A percentile compares a stretch with the other conserved stretches of the same genome.
These are phyloP conservation scores for Meriones unguiculatus DNA, from an alignment of 2,113 vertebrate genomes.

Conservation along the genomic window DNA sequence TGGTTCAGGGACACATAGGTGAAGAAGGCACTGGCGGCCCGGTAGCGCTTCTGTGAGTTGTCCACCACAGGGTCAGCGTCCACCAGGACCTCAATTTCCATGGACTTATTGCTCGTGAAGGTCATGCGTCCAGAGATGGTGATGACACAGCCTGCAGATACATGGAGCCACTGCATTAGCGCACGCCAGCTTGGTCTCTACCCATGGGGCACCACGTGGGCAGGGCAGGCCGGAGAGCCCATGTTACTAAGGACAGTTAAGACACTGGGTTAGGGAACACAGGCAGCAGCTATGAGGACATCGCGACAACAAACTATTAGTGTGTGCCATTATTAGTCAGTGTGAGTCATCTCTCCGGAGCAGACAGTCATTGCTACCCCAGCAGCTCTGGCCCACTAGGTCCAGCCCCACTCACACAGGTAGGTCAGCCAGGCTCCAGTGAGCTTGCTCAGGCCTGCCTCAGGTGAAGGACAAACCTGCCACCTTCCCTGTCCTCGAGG, in stretches of 20 bases:
- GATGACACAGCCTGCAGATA: constrained; percentile 91
- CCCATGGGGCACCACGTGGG: accelerated
- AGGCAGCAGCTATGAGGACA: accelerated
- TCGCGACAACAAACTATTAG: too few relatives aligned
- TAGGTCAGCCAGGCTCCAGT: background rate
- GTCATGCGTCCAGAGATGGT: constrained; percentile 96
- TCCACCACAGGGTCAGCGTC: constrained; percentile 91
- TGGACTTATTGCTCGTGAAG: constrained; percentile 96
- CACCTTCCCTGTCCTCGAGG: background rate
- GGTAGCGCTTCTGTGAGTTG: constrained; percentile 88
- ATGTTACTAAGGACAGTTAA: background rate
- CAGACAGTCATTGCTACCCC: background rate
- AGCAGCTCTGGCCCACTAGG: accelerated
- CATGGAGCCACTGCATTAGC: accelerated
- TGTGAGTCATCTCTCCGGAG: accelerated
- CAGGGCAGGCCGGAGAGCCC: accelerated
- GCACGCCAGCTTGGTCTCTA: accelerated
- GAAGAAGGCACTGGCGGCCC: constrained; percentile 96
- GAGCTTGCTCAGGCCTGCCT: background rate
- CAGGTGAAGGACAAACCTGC: background rate
- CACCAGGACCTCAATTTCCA: constrained; percentile 98
- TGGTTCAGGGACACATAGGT: constrained; percentile 96
- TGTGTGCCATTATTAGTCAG: background rate
- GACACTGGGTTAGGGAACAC: background rate
- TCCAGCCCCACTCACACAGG: background rate